phyloP scores from a whole-genome alignment of 2,888 invertebrate genomes.

The Noctua janthe region DNA sequence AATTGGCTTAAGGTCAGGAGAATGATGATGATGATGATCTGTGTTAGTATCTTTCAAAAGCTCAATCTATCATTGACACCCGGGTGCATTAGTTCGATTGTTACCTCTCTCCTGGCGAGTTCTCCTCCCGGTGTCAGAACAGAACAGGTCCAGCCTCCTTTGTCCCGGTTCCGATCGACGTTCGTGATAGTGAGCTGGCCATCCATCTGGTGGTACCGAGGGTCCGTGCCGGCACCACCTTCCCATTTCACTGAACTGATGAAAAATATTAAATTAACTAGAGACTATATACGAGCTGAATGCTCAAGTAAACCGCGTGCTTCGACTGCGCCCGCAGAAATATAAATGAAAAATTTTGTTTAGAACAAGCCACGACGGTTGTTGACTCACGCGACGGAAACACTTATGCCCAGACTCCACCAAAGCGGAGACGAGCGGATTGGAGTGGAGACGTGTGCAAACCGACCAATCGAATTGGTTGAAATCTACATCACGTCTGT shows the following conservation, averaged over 20 bases:
- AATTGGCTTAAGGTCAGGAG: too few relatives aligned
- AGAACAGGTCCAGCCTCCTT: conserved; percentile 94
- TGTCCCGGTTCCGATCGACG: conserved; percentile 92
- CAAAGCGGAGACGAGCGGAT: too few relatives aligned
- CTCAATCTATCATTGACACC: neutral
- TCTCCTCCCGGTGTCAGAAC: conserved; percentile 94
- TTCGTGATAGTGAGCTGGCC: conserved; percentile 91
- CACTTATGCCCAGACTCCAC: too few relatives aligned
- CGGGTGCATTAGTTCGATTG: conserved; percentile 50
- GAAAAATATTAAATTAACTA: neutral
- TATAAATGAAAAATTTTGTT: too few relatives aligned
- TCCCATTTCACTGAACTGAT: conserved; percentile 89
- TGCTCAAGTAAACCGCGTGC: neutral
- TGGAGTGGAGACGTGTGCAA: too few relatives aligned
- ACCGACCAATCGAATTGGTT: too few relatives aligned
- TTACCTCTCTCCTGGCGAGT: conserved; percentile 93
- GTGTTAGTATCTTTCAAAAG: neutral
- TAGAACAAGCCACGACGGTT: too few relatives aligned
- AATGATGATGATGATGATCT: neutral
- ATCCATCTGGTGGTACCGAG: conserved; percentile 87
- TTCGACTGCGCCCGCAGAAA: too few relatives aligned
- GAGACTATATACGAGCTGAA: neutral
- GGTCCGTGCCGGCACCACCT: conserved; percentile 87
- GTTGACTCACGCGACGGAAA: too few relatives aligned
- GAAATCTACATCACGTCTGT: too few relatives aligned